Percentiles rank a stretch among this genome's conserved stretches.
These are phyloP conservation scores for Myotis pilosus DNA, from an alignment of 2,797 vertebrate species.

Conservation along the genomic window DNA sequence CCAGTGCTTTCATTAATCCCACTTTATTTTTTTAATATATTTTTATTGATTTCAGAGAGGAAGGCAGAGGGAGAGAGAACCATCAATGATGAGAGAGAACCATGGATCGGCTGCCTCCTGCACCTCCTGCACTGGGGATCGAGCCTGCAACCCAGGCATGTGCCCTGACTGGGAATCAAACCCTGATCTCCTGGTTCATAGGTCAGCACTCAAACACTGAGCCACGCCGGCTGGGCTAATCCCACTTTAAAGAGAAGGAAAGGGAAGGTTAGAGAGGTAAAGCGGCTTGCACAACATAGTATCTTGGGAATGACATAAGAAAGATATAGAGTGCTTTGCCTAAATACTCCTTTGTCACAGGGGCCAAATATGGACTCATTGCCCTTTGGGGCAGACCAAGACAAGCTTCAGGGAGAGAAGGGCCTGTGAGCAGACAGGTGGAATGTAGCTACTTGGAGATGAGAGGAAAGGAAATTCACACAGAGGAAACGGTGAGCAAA, in stretches of 20 bases:
- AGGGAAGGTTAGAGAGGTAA: background rate
- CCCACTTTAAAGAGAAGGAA: background rate
- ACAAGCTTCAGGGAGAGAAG: background rate
- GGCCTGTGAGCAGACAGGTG: background rate
- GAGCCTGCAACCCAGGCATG: background rate
- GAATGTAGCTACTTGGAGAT: constrained; percentile 1
- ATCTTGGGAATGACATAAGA: background rate
- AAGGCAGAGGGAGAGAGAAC: background rate
- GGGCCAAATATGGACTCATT: background rate
- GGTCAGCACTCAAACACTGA: background rate
- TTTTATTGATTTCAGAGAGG: background rate
- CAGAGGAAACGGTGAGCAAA: background rate
- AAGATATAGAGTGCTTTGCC: background rate
- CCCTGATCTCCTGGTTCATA: background rate
- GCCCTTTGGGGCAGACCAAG: background rate
- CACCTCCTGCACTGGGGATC: background rate
- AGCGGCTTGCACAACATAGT: background rate
- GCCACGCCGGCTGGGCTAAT: background rate
- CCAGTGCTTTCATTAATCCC: background rate
- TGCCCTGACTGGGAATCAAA: background rate
- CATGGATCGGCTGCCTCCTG: background rate
- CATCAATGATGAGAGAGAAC: background rate
- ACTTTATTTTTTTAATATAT: background rate
- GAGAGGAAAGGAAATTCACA: background rate
- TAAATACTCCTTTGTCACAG: background rate